Base-by-base conservation (phyloP, 2,113 vertebrate genomes). In the Colaptes auratus region DNA sequence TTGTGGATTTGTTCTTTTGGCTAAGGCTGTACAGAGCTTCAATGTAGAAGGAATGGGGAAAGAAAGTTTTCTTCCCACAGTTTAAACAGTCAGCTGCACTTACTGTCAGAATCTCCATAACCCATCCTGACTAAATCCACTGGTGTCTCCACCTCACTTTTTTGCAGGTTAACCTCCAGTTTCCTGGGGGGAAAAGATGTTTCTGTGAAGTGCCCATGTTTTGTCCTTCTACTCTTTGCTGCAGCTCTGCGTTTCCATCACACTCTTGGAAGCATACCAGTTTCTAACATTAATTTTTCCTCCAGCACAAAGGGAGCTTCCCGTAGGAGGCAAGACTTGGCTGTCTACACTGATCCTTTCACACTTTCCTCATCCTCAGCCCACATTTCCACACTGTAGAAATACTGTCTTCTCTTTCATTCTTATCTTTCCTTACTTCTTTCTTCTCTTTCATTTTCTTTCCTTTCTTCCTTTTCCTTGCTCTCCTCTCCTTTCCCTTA, bases 11-110 rank as follows among this genome's bases (percentile, higher is more conserved):
- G 35, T 59, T 44, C 58, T 60, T 76, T 55, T 59, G 50, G 58
- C 31, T 89, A 55, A 83, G 18, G 53, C 17, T n/a, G 35, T 14
- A 58, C 7, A 42, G 33, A 56, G 27, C 21, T 86, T 66, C 52
- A 31, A 0, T 5, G n/a, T 5, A 69, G 23, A 69, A 69, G 8
- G 10, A 7, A 17, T 15, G 42, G 42, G 20, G 23, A 5, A 18
- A 25, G 56, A 28, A 25, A n/a, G 2, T 1, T 90, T 85, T 77
- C 52, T 53, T 79, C 30, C 70, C 0, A 0, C 17, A 69, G 30
- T n/a, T 17, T 39, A 73, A 66, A 69, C 13, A 86, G 55, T 31
- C 56, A 85, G 28, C 25, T 73, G 50, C n/a, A 55, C n/a, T 88
- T 70, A 50, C 24, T 71, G 65, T 31, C 75, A 85, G 23, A 56